A percentile compares a stretch with the other conserved stretches of the same genome.
Conservation (phyloP, 2,797 vertebrate species). For the Molossus alvarezi region DNA sequence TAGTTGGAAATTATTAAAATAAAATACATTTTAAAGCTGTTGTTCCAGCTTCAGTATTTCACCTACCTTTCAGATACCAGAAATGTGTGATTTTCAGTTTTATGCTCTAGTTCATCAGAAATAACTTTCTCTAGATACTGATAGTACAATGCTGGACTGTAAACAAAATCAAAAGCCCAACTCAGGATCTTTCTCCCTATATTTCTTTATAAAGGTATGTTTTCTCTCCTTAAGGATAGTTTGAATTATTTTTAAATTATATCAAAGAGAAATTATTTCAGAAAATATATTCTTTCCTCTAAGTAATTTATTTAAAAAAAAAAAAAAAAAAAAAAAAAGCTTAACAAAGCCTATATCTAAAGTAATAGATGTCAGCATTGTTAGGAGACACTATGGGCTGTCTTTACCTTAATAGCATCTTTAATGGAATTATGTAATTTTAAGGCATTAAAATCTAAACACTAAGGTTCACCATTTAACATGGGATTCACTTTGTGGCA, state of each 20-base stretch:
- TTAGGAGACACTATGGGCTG: neutral
- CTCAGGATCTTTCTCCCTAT: neutral
- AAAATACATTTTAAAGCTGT: slow-evolving; percentile 5
- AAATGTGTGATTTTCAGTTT: neutral
- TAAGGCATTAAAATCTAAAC: neutral
- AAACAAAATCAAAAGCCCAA: neutral
- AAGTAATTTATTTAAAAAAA: neutral
- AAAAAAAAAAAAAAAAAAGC: neutral
- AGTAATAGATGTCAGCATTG: neutral
- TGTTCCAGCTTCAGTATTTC: neutral
- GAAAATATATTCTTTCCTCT: neutral
- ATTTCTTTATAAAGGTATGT: neutral
- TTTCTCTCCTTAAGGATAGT: slow-evolving; percentile 2
- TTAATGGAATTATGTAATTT: neutral
- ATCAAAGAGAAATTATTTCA: slow-evolving; percentile 26
- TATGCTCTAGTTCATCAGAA: neutral
- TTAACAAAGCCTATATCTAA: neutral
- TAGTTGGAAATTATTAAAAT: neutral
- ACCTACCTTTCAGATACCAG: neutral
- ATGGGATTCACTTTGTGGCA: neutral
- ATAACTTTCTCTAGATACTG: neutral
- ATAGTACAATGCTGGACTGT: neutral
- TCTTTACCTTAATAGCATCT: neutral
- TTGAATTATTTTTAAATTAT: slow-evolving; percentile 41
- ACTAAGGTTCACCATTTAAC: neutral